phyloP scores from a whole-genome alignment of 1,140 invertebrate genomes.

The Microplitis mediator region DNA sequence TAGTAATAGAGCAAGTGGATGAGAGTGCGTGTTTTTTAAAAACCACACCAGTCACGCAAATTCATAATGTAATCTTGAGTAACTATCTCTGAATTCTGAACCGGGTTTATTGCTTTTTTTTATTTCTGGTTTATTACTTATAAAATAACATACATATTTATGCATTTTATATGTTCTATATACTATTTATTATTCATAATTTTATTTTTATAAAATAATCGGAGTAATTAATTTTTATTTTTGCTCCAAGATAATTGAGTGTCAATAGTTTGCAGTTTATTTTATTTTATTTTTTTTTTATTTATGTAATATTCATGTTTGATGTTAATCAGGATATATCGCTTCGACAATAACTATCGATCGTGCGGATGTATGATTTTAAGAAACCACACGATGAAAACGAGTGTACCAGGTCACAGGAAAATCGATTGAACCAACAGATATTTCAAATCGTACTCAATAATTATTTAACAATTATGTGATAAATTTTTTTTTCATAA shows the following conservation, averaged over 20 bases:
- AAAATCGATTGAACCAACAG: not conserved
- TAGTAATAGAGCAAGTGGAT: not conserved
- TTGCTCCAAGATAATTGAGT: too few species aligned
- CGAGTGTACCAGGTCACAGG: not conserved
- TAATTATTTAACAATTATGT: too few species aligned
- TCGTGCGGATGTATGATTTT: not conserved
- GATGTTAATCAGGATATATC: not conserved
- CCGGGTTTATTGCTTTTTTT: not conserved
- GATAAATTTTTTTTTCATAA: too few species aligned
- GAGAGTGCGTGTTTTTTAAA: not conserved
- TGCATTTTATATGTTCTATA: too few species aligned
- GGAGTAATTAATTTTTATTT: too few species aligned
- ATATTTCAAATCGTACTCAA: not conserved
- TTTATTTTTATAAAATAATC: too few species aligned
- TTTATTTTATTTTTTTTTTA: not conserved
- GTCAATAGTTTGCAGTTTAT: not conserved
- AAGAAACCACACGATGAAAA: not conserved
- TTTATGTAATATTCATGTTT: not conserved
- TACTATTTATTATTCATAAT: too few species aligned
- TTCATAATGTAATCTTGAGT: not conserved
- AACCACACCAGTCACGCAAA: not conserved
- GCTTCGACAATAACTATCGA: not conserved
- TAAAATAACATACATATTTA: not conserved
- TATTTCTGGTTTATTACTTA: not conserved
- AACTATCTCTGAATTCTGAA: not conserved